These are phyloP conservation scores for Rhagium mordax DNA, from an alignment of 2,888 invertebrate species.

Conservation along the genomic window DNA sequence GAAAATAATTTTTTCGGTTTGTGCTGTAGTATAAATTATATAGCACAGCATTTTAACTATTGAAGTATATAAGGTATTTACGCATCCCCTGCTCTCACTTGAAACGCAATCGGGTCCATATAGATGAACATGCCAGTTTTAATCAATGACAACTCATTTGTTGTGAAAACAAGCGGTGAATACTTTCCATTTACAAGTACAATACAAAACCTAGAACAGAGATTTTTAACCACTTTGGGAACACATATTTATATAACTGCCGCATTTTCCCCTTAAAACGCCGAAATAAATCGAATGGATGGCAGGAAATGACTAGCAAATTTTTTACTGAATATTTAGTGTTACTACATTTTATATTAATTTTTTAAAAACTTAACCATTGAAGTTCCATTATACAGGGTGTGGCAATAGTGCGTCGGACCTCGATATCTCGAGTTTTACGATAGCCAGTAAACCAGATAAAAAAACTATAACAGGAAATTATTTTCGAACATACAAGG, in stretches of 20 bases:
- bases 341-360: too few relatives aligned
- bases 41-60: too few relatives aligned
- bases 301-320: not conserved
- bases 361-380: too few relatives aligned
- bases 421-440: too few relatives aligned
- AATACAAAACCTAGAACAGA: slow-evolving; percentile 8
- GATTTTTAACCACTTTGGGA: slow-evolving; percentile 8
- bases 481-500: too few relatives aligned
- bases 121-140: slow-evolving; percentile 9
- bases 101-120: slow-evolving; percentile 3
- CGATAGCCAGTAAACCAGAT: too few relatives aligned
- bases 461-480: too few relatives aligned
- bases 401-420: too few relatives aligned
- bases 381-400: too few relatives aligned
- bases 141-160: slow-evolving; percentile 17
- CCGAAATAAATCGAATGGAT: not conserved
- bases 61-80: not conserved
- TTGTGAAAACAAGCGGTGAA: slow-evolving; percentile 19
- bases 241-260: not conserved
- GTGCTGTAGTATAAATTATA: too few relatives aligned
- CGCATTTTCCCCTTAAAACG: not conserved
- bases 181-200: slow-evolving; percentile 4
- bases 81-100: not conserved
- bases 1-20: too few relatives aligned
- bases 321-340: not conserved